A percentile compares a stretch with the other conserved stretches of the same genome.
Evolutionary conservation across 2,113 vertebrate species (phyloP).

Genomic region (Dasyurus viverrinus): DNA sequence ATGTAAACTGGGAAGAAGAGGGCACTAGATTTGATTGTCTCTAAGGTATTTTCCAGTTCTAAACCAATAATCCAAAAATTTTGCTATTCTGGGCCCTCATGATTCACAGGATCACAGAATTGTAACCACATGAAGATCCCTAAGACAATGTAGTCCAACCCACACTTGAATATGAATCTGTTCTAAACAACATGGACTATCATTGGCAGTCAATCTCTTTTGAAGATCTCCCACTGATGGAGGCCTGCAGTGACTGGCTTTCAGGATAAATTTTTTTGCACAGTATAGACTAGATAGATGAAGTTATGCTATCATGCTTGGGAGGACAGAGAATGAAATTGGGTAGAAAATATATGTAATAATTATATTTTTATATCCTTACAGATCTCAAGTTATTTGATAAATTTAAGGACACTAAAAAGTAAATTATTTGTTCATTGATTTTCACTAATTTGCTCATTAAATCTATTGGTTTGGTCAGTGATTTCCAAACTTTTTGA

Average conservation of each 20-base stretch:
- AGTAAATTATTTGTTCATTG: neutral
- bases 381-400: neutral
- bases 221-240: neutral
- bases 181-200: neutral
- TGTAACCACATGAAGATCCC: neutral
- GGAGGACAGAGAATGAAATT: neutral
- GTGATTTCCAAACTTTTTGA: neutral
- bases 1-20: neutral
- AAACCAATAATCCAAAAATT: neutral
- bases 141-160: neutral
- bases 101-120: neutral
- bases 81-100: neutral
- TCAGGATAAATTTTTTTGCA: neutral
- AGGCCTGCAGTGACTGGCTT: neutral
- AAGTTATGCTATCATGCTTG: no score
- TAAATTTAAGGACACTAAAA: neutral
- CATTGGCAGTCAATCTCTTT: neutral
- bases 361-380: neutral
- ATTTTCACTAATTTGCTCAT: neutral
- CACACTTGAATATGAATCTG: neutral
- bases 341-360: neutral
- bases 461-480: neutral
- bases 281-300: neutral
- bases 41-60: neutral
- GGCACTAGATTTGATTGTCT: neutral